Base-by-base conservation (phyloP, 1,140 invertebrate genomes). In the Mercenaria mercenaria region DNA sequence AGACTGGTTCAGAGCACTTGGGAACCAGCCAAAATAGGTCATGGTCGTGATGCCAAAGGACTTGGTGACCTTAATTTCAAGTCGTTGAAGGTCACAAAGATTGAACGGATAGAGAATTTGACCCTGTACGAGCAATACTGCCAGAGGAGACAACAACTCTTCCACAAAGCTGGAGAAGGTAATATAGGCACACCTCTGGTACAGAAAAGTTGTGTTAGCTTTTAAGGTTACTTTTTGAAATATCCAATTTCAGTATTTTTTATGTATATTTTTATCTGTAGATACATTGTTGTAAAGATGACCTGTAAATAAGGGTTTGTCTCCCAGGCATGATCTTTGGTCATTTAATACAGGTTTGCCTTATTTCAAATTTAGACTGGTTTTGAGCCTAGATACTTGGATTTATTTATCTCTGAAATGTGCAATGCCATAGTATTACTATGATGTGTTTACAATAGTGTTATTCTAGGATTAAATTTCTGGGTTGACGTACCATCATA, bases 81-180 rank as follows among this genome's bases (percentile, higher is more conserved):
- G 34, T 37, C 15, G 26, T 39, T 93, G 18, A 88, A 85, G n/a
- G 88, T 93, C 18, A 91, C 61, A 11, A 91, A 91, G 39, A 59
- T 93, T 64, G 64, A 93, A 39, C 86, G 92, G 56, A 50, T 93
- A 37, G 92, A 93, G 77, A 93, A 93, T 76, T 56, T 91, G 23
- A 72, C 83, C 29, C 34, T 91, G 3, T 93, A 83, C 52, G 86
- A 90, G 59, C 80, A 91, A 56, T 93, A 93, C 76, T 43, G 76
- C 29, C 61, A 89, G 47, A 72, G 56, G 37, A 64, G 86, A 61
- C 81, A 88, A 56, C 43, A 76, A 18, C 26, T 92, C 4, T 90
- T 92, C 32, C 89, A 91, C n/a, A 90, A 89, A 41, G 88, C 90
- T 52, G 86, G 61, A 15, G 59, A 89, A 37, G 82, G 74, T 92